Evolutionary conservation across 1,140 invertebrate species (phyloP).

Genomic region (Drosophila hydei): DNA sequence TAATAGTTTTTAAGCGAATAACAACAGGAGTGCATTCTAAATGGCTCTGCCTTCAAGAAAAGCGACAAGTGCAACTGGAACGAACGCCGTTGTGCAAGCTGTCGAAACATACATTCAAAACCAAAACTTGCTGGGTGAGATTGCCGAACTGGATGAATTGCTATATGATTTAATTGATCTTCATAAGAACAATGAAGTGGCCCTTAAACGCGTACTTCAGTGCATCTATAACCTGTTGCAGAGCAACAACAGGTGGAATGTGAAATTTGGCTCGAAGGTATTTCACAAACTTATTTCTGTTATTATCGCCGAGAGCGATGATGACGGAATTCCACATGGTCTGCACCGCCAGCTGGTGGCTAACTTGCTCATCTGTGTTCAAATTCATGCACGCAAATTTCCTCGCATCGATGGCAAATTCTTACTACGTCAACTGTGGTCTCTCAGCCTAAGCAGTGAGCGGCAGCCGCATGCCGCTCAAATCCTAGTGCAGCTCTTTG

Average conservation of each 20-base stretch:
- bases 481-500: conserved; percentile 60
- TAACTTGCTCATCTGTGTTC: conserved; percentile 64
- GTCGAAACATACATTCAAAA: conserved; percentile 64
- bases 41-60: conserved; percentile 60
- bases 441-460: conserved; percentile 43
- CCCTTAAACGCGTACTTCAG: conserved; percentile 57
- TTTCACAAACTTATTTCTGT: conserved; percentile 64
- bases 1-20: background rate
- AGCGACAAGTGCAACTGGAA: conserved; percentile 52
- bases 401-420: conserved; percentile 58
- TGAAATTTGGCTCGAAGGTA: conserved; percentile 61
- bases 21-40: background rate
- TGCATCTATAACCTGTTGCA: conserved; percentile 62
- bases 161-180: conserved; percentile 55
- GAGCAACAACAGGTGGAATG: conserved; percentile 56
- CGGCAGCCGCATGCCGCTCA: conserved; percentile 54
- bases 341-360: conserved; percentile 53
- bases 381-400: conserved; percentile 59
- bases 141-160: conserved; percentile 66
- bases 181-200: conserved; percentile 56
- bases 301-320: conserved; percentile 41
- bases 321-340: conserved; percentile 3
- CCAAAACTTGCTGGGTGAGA: conserved; percentile 64
- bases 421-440: conserved; percentile 62
- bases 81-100: conserved; percentile 60